Evolutionary conservation across 2,888 invertebrate species (phyloP).

Genomic region (Andrena hattorfiana): DNA sequence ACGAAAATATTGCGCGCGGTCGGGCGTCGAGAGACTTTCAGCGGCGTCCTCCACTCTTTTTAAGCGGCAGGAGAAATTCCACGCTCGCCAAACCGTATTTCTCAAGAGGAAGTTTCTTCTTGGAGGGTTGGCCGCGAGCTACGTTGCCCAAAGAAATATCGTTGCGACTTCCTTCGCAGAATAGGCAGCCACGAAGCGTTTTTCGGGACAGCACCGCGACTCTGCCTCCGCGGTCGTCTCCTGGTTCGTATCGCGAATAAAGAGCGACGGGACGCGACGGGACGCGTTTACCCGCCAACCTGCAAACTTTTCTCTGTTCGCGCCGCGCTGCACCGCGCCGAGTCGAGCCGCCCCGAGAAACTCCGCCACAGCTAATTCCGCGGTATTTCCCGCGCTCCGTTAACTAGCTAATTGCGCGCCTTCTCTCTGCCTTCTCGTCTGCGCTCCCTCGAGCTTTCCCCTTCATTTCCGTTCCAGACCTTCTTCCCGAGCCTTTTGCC

Average conservation of each 20-base stretch:
- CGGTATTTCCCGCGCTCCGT: constrained; percentile 42
- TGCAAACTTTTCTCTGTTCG: constrained; percentile 19
- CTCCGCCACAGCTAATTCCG: constrained; percentile 41
- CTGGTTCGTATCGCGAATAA: too few relatives aligned
- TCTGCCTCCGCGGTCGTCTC: background rate
- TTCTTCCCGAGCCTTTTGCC: constrained; percentile 18
- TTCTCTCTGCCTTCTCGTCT: constrained; percentile 19
- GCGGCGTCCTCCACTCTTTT: background rate
- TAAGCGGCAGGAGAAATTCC: background rate
- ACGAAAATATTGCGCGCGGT: constrained; percentile 12
- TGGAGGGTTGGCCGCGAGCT: constrained; percentile 19
- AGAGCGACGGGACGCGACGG: too few relatives aligned
- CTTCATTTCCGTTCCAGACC: background rate
- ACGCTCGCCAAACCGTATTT: constrained; percentile 10
- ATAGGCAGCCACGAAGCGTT: background rate
- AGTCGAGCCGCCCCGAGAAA: constrained; percentile 16
- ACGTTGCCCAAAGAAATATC: constrained; percentile 36
- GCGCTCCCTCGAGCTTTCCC: background rate
- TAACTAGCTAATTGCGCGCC: constrained; percentile 61
- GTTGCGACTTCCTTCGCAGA: constrained; percentile 3
- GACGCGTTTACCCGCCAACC: background rate
- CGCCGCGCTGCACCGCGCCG: constrained; percentile 1
- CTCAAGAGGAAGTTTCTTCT: constrained; percentile 3
- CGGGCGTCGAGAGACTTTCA: background rate
- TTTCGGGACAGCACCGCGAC: background rate